A percentile compares a stretch with the other conserved stretches of the same genome.
Evolutionary conservation across 2,113 vertebrate species (phyloP).

Genomic region (Cyprinodon tularosa): DNA sequence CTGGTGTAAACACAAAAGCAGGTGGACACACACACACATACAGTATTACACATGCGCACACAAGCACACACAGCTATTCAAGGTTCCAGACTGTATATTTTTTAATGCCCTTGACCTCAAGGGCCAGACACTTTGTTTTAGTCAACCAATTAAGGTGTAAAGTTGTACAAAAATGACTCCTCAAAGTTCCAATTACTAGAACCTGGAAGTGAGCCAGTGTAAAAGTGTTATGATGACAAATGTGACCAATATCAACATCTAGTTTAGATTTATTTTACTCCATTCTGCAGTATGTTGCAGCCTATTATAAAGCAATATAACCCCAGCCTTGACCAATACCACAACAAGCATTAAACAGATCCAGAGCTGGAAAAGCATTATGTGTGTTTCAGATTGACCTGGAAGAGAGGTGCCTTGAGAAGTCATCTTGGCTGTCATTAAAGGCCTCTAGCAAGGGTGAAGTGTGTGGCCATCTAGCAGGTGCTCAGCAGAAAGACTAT

Average conservation of each 20-base stretch:
- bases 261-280: slow-evolving; percentile 37
- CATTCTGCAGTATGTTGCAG: slow-evolving; percentile 23
- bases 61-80: not conserved
- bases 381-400: slow-evolving; percentile 47
- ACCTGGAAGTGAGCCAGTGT: slow-evolving; percentile 2
- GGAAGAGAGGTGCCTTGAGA: slow-evolving; percentile 47
- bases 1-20: slow-evolving; percentile 47
- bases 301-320: slow-evolving; percentile 46
- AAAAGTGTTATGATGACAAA: slow-evolving; percentile 31
- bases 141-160: slow-evolving; percentile 64
- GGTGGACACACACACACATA: slow-evolving; percentile 24
- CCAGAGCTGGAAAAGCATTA: slow-evolving; percentile 11
- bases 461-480: slow-evolving; percentile 49
- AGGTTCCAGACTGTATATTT: slow-evolving; percentile 34
- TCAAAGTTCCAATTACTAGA: slow-evolving; percentile 40
- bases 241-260: slow-evolving; percentile 36
- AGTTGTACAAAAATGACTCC: slow-evolving; percentile 58
- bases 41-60: slow-evolving; percentile 7
- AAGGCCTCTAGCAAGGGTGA: slow-evolving; percentile 40
- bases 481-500: slow-evolving; percentile 52
- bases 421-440: slow-evolving; percentile 58
- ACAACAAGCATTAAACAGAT: slow-evolving; percentile 5
- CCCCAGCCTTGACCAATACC: slow-evolving; percentile 46
- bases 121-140: slow-evolving; percentile 49
- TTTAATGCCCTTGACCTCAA: slow-evolving; percentile 60